Percentiles rank a stretch among this genome's conserved stretches.
Evolutionary conservation across 1,140 invertebrate genomes (phyloP).

Genomic region (Drosophila novamexicana): DNA sequence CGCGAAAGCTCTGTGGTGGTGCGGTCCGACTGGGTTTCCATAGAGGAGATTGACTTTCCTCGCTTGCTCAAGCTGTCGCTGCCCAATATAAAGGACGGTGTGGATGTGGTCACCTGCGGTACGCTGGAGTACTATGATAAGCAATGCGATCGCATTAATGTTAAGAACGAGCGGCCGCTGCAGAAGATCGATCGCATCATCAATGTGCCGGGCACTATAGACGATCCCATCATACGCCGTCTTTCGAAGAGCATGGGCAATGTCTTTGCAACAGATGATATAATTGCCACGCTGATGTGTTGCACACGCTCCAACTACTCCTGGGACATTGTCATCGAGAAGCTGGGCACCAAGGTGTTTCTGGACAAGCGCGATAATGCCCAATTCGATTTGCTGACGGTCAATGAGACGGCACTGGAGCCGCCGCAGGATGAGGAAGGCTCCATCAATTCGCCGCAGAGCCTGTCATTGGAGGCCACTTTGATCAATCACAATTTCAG

Average conservation of each 20-base stretch:
- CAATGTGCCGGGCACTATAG: constrained; percentile 98
- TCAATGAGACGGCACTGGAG: constrained; percentile 99
- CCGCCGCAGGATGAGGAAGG: constrained; percentile 98
- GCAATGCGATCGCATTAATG: constrained; percentile 97
- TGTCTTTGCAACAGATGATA: constrained; percentile 99
- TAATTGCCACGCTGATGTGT: constrained; percentile 99
- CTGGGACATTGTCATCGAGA: constrained; percentile 99
- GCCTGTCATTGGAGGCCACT: constrained; percentile 98
- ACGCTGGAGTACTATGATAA: constrained; percentile 99
- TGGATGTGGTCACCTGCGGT: constrained; percentile 93
- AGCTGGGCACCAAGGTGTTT: constrained; percentile 98
- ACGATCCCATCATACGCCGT: constrained; percentile 98
- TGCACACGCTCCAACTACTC: constrained; percentile 98
- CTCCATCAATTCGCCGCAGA: constrained; percentile 97
- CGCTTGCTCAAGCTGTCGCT: constrained; percentile 96
- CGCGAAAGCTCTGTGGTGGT: constrained; percentile 99
- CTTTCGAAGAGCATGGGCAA: constrained; percentile 97
- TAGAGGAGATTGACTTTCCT: constrained; percentile 99
- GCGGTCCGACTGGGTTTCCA: constrained; percentile 96
- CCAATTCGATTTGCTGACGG: constrained; percentile 98
- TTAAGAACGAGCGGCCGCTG: constrained; percentile 96
- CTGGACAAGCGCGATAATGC: constrained; percentile 99
- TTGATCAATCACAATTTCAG: constrained; percentile 99
- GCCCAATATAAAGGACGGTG: constrained; percentile 93
- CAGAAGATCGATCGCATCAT: constrained; percentile 97